Percentiles rank a stretch among this genome's conserved stretches.
Evolutionary conservation across 2,888 invertebrate species (phyloP).

Genomic region (Troides helena): DNA sequence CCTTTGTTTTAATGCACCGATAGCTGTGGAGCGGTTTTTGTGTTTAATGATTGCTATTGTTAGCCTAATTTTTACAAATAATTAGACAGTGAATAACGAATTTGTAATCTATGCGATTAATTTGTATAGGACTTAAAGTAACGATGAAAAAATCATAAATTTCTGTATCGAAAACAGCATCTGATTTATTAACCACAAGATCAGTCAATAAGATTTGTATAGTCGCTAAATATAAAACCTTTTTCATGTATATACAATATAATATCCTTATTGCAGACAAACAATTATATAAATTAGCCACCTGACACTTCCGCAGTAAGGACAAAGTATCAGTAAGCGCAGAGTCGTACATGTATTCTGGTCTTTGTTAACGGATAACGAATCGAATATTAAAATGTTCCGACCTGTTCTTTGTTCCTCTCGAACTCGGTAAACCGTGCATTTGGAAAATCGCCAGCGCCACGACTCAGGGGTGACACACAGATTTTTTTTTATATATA

Average conservation of each 20-base stretch:
- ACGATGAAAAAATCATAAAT: no score
- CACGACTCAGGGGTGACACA: conserved; percentile 24
- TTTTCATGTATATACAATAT: neutral
- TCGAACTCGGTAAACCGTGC: conserved; percentile 49
- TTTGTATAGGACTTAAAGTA: no score
- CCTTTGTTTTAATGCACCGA: conserved; percentile 18
- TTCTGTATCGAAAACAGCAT: no score
- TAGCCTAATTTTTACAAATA: neutral
- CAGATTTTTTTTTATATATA: no score
- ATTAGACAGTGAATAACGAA: neutral
- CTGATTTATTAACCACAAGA: no score
- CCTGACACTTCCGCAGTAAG: conserved; percentile 12
- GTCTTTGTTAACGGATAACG: conserved; percentile 26
- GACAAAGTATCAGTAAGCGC: conserved; percentile 20
- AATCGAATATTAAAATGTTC: conserved; percentile 37
- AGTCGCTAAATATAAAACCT: neutral
- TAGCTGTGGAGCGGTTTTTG: neutral
- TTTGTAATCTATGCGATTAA: no score
- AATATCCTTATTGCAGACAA: conserved; percentile 6
- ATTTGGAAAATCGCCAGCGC: conserved; percentile 49
- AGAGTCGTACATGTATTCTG: conserved; percentile 14
- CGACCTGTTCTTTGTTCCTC: conserved; percentile 50
- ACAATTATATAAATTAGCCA: conserved; percentile 6
- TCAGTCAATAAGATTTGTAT: neutral
- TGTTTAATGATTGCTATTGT: neutral